These are phyloP conservation scores for Corythoichthys haematopterus DNA, from an alignment of 2,113 vertebrate genomes.

Conservation along the genomic window DNA sequence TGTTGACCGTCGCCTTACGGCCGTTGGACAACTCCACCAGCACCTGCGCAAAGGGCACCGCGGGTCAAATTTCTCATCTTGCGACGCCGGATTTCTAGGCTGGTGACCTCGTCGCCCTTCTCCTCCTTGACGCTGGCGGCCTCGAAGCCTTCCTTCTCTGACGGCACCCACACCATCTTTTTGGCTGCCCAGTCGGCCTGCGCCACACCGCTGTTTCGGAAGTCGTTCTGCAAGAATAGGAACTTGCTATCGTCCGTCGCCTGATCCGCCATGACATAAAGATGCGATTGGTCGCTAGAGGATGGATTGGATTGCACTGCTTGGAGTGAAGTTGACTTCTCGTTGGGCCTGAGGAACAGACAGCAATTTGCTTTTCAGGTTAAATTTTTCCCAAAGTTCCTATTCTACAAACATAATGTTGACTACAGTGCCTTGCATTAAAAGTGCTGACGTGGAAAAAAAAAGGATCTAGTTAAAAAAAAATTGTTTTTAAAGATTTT, in stretches of 20 bases:
- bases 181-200: slow-evolving; percentile 94
- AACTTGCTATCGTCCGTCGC: slow-evolving; percentile 83
- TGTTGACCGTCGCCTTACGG: slow-evolving; percentile 83
- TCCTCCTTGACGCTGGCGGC: slow-evolving; percentile 90
- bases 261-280: slow-evolving; percentile 54
- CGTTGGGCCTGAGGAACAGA: slow-evolving; percentile 16
- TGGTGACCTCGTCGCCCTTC: slow-evolving; percentile 81
- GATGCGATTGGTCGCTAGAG: background rate
- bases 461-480: too few relatives aligned
- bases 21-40: slow-evolving; percentile 85
- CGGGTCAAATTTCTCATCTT: too few relatives aligned
- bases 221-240: slow-evolving; percentile 87
- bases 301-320: background rate
- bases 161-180: slow-evolving; percentile 91
- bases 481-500: too few relatives aligned
- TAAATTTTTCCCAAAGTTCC: too few relatives aligned
- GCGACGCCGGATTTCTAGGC: background rate
- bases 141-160: slow-evolving; percentile 91
- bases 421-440: too few relatives aligned
- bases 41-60: slow-evolving; percentile 51
- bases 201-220: slow-evolving; percentile 79
- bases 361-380: too few relatives aligned
- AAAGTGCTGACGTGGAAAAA: too few relatives aligned
- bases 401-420: too few relatives aligned
- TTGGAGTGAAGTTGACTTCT: slow-evolving; percentile 9